Evolutionary conservation across 53 echinoderm and acorn worm genomes (phyloP), one percentile per base, ranked within the genome.

Genomic region (Echinarachnius parma): DNA sequence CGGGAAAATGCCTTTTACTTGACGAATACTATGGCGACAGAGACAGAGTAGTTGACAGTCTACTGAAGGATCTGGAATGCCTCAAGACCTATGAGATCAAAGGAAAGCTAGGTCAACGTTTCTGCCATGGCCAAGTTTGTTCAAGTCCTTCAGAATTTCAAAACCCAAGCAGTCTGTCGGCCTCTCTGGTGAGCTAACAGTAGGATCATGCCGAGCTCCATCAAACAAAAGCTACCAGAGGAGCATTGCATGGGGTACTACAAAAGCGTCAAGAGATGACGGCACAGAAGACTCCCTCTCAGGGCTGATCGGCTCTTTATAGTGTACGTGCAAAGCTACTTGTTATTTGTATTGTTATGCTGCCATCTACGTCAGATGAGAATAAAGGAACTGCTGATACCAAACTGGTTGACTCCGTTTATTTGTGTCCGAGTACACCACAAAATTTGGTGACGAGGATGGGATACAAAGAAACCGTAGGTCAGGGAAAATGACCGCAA

Each of bases 191-290:
- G 82, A 86, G 56, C 68, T 83, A 88, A 87, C 42, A 92, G 87
- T 48, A 83, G 78, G 39, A 92, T 92, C 33, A 92, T 92, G 92
- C 36, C 81, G 11, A 81, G 87, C 31, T 76, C 84, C 32, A 84
- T 92, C 25, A 92, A 77, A 33, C 92, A 84, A 46, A 77, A 75
- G 34, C 60, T 92, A 48, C 87, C 92, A 2, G 92, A 91, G 48
- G 86, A 91, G n/a, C 92, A 91, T 28, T 81, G 87, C 28, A 80
- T 91, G 16, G 91, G 83, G 11, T 91, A 63, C 50, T 87, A 75
- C 53, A 91, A 87, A 57, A 83, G 81, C 35, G 83, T 91, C 28
- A n/a, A 79, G 91, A 61, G 84, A 87, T 29, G 77, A 83, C 31
- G 23, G 78, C 31, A 86, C 57, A 25, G 24, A 57, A n/a, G 82